Percentiles rank a stretch among this genome's conserved stretches.
These are phyloP conservation scores for Phymastichus coffea DNA, from an alignment of 1,140 invertebrate species.

Conservation along the genomic window DNA sequence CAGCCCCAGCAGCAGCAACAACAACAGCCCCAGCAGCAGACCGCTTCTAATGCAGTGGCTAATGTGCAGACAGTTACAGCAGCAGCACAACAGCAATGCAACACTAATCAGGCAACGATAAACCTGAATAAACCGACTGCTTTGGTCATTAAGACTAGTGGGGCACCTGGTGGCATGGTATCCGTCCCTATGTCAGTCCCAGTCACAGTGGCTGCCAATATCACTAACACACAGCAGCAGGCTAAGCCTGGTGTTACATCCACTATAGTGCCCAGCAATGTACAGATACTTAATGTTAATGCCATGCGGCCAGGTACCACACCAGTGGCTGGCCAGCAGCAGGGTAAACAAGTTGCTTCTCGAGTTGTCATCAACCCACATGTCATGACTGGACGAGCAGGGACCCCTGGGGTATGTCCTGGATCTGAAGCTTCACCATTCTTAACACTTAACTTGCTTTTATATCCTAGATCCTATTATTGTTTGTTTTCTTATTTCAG, in stretches of 20 bases:
- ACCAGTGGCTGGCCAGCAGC: constrained; percentile 71
- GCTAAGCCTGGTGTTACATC: constrained; percentile 58
- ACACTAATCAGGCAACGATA: constrained; percentile 34
- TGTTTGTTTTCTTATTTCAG: too few relatives aligned
- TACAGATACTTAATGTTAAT: constrained; percentile 81
- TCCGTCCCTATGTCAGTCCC: constrained; percentile 71
- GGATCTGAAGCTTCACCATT: constrained; percentile 21
- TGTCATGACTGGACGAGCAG: constrained; percentile 76
- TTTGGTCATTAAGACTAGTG: constrained; percentile 69
- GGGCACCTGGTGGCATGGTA: constrained; percentile 62
- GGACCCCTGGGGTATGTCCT: constrained; percentile 74
- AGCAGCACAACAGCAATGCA: constrained; percentile 6
- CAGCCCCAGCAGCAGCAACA: constrained; percentile 31
- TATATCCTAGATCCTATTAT: too few relatives aligned
- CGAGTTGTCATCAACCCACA: constrained; percentile 80
- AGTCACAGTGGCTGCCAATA: constrained; percentile 54
- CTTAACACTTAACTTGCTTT: constrained; percentile 2
- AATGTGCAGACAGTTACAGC: constrained; percentile 32
- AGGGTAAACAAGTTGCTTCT: constrained; percentile 68
- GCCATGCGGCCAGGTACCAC: constrained; percentile 69
- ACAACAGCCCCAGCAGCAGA: background rate
- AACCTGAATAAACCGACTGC: constrained; percentile 63
- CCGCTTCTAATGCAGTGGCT: background rate
- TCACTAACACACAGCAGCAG: constrained; percentile 56
- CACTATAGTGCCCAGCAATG: constrained; percentile 68